These are phyloP conservation scores for Apus apus DNA, from an alignment of 2,113 vertebrate species.

Conservation along the genomic window DNA sequence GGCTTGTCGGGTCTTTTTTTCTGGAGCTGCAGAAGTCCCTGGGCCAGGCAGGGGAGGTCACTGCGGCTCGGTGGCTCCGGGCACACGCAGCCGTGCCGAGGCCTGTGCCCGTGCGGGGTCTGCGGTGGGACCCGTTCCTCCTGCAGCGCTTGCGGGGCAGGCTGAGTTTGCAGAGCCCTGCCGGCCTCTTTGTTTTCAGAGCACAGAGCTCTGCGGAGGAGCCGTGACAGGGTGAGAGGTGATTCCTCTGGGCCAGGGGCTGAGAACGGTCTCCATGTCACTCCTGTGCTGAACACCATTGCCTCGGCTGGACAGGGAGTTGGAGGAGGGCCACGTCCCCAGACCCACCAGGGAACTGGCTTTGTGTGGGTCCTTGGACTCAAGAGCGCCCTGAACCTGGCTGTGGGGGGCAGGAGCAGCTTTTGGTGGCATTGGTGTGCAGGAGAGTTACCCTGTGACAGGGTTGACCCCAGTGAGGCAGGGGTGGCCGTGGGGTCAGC, in stretches of 20 bases:
- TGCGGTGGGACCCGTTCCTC: accelerated
- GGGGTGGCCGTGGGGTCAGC: not conserved
- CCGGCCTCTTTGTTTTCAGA: constrained; percentile 24
- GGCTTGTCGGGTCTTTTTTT: too few relatives aligned
- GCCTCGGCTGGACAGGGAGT: too few relatives aligned
- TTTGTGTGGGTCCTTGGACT: not conserved
- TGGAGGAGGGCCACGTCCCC: not conserved
- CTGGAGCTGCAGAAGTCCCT: not conserved
- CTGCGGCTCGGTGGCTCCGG: too few relatives aligned
- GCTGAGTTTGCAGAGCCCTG: not conserved
- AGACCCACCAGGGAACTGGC: not conserved
- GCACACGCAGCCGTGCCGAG: too few relatives aligned
- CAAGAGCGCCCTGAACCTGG: not conserved
- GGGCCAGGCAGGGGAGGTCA: too few relatives aligned
- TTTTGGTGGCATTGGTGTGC: not conserved
- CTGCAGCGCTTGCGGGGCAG: not conserved
- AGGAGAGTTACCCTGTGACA: accelerated
- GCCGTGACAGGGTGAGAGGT: not conserved
- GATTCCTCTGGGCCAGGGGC: not conserved
- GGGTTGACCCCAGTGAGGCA: not conserved
- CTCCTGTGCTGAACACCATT: not conserved
- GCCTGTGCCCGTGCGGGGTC: not conserved
- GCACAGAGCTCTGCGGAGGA: not conserved
- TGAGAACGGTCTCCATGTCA: not conserved
- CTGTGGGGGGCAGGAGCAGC: not conserved